phyloP scores from a whole-genome alignment of 1,140 invertebrate species.

The Platorchestia sp. region DNA sequence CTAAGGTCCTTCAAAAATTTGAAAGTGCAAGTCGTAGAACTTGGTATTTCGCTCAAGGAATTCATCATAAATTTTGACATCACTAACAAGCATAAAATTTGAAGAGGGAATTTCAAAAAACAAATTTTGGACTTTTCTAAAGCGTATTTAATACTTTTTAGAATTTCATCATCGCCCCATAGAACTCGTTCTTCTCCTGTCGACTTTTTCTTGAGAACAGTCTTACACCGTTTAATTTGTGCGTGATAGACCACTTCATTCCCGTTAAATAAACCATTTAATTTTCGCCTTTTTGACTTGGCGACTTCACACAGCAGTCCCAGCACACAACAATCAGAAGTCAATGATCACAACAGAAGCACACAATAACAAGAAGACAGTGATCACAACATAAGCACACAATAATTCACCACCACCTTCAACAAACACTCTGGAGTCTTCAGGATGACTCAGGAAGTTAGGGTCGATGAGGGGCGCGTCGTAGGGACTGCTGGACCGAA shows the following conservation, averaged over 20 bases:
- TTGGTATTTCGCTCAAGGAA: neutral
- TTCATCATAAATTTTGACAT: neutral
- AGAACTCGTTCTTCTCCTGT: too few relatives aligned
- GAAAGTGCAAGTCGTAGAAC: neutral
- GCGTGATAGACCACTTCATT: too few relatives aligned
- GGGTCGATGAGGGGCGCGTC: slow-evolving; percentile 75
- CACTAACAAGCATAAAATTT: neutral
- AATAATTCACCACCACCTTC: slow-evolving; percentile 59
- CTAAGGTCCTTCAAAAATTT: neutral
- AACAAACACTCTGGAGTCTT: slow-evolving; percentile 68
- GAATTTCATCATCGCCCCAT: too few relatives aligned
- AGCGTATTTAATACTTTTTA: too few relatives aligned
- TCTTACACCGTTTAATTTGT: too few relatives aligned
- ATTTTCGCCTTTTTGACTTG: too few relatives aligned
- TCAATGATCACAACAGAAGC: too few relatives aligned
- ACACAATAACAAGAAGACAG: neutral
- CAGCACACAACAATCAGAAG: neutral
- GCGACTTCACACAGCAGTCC: neutral
- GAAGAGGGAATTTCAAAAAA: neutral
- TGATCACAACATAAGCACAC: neutral
- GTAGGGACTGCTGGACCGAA: slow-evolving; percentile 71
- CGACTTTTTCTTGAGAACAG: too few relatives aligned
- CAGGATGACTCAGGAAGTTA: slow-evolving; percentile 71
- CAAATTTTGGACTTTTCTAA: too few relatives aligned
- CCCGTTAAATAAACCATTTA: too few relatives aligned